Percentiles rank a stretch among this genome's conserved stretches.
phyloP scores from a whole-genome alignment of 2,797 vertebrate species.

The Strix occidentalis region DNA sequence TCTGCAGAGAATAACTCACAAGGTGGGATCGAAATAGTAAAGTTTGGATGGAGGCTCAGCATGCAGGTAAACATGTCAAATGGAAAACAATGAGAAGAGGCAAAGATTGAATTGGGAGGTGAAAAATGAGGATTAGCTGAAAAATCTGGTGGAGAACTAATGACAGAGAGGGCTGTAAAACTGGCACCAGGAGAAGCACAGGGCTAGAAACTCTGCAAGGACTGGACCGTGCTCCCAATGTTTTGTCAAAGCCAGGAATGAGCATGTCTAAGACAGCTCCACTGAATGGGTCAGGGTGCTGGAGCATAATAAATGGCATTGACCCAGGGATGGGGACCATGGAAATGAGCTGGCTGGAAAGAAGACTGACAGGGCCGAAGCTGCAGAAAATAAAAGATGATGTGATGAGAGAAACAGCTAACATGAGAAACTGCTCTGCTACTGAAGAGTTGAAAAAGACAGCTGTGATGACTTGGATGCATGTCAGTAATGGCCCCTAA shows the following conservation, averaged over 20 bases:
- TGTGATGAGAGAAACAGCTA: conserved; percentile 7
- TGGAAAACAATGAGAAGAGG: neutral
- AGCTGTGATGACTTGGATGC: neutral
- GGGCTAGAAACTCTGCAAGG: neutral
- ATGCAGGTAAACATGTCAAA: neutral
- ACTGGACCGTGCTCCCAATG: neutral
- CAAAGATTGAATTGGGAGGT: neutral
- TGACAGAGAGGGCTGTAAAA: neutral
- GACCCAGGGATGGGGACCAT: neutral
- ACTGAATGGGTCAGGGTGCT: neutral
- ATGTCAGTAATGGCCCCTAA: neutral
- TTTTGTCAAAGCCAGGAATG: neutral
- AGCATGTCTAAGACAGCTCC: fast-evolving
- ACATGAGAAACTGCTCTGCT: neutral
- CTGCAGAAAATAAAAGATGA: conserved; percentile 32
- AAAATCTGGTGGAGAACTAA: neutral
- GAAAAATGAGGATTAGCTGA: neutral
- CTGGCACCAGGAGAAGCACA: neutral
- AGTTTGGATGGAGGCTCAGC: neutral
- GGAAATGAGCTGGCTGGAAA: neutral
- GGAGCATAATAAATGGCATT: neutral
- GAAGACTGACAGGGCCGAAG: neutral
- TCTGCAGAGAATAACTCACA: neutral
- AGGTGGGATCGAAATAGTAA: neutral
- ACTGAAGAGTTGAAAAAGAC: neutral